These are phyloP conservation scores for Bellardia pandia DNA, from an alignment of 2,888 invertebrate genomes.

Conservation along the genomic window DNA sequence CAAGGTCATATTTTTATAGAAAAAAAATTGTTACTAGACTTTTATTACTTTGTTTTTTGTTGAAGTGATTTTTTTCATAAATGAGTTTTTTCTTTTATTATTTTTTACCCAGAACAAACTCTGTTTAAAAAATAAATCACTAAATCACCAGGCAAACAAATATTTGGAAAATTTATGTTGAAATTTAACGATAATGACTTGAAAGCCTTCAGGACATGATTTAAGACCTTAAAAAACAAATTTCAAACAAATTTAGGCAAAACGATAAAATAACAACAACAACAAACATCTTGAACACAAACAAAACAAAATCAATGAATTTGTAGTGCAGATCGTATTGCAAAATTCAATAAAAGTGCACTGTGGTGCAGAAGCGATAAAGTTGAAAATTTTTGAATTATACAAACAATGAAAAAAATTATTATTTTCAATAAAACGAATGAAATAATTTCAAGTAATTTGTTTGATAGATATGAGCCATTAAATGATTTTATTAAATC, in stretches of 20 bases:
- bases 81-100: constrained; percentile 13
- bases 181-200: constrained; percentile 84
- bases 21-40: constrained; percentile 33
- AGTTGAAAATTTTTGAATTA: not conserved
- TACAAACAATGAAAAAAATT: no score
- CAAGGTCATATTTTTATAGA: constrained; percentile 67
- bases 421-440: no score
- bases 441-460: no score
- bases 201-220: constrained; percentile 84
- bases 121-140: constrained; percentile 54
- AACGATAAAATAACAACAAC: constrained; percentile 19
- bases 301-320: constrained; percentile 31
- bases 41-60: constrained; percentile 10
- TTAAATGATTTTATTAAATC: no score
- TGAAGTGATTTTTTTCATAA: not conserved
- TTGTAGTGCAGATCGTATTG: constrained; percentile 36
- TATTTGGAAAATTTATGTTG: constrained; percentile 83
- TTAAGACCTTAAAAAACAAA: constrained; percentile 78
- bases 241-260: constrained; percentile 71
- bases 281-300: constrained; percentile 6
- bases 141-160: constrained; percentile 66
- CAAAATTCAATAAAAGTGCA: constrained; percentile 50
- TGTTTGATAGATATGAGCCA: no score
- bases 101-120: constrained; percentile 76
- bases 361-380: constrained; percentile 13